Base-by-base conservation (phyloP, 2,113 vertebrate species). In the Laticauda laticaudata region DNA sequence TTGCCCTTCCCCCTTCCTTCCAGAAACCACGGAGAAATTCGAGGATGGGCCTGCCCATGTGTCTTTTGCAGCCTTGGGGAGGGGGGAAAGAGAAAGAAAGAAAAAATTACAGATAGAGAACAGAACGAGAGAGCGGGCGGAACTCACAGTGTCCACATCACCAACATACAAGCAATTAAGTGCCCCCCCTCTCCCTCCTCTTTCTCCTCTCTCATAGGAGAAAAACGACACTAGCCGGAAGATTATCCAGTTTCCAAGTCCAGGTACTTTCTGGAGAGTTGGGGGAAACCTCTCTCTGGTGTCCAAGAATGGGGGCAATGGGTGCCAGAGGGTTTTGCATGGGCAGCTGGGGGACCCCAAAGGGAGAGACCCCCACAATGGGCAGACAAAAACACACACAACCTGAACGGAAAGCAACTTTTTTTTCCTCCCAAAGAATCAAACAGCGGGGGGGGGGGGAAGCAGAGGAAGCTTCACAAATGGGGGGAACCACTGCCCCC, bases 151-250 rank as follows among this genome's bases (percentile, higher is more conserved):
- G n/a, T n/a, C n/a, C n/a, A n/a, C n/a, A n/a, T n/a, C 94, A 92
- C 94, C 14, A 34, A 91, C 90, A 2, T n/a, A 0, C n/a, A 12
- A 92, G 92, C 89, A 57, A 55, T 85, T 39, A 91, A 93, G 0
- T 43, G 0, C 15, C 75, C 26, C 48, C 48, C 48, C 2, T 7
- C n/a, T 2, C 45, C 45, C 0, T 43, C 18, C 39, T 29, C 0
- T 43, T 12, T 3, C 90, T 54, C 29, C 69, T 24, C 21, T 53
- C n/a, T 26, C 34, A 4, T 20, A 23, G 51, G 23, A 45, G 34
- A 26, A 55, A 64, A 55, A 64, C 61, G 4, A 15, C 45, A 0
- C 0, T 1, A 56, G 0, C 29, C 39, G 6, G 0, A 10, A 89
- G 10, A 1, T 95, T 90, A 94, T 29, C 29, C 64, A 1, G 10